A percentile compares a stretch with the other conserved stretches of the same genome.
phyloP scores from a whole-genome alignment of 1,140 invertebrate genomes.

The Potamilus streckersoni region DNA sequence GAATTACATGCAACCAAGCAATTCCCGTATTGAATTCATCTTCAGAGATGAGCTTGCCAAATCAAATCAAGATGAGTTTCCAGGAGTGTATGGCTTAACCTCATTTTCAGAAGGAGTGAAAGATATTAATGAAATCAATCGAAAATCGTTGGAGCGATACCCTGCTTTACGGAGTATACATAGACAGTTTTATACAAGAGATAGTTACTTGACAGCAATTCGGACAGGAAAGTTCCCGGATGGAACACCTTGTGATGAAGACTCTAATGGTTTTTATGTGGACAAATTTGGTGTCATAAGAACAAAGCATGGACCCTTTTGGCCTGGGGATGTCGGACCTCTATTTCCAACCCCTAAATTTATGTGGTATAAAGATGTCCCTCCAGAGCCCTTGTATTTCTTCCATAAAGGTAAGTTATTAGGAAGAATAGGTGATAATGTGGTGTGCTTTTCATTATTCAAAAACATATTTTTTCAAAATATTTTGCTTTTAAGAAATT shows the following conservation, averaged over 20 bases:
- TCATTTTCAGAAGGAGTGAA: slow-evolving; percentile 56
- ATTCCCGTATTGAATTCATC: slow-evolving; percentile 42
- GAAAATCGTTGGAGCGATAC: slow-evolving; percentile 43
- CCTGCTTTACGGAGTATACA: slow-evolving; percentile 42
- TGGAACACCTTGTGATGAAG: slow-evolving; percentile 42
- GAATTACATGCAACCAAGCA: slow-evolving; percentile 36
- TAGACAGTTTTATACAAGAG: slow-evolving; percentile 59
- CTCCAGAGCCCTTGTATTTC: slow-evolving; percentile 44
- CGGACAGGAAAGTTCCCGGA: slow-evolving; percentile 52
- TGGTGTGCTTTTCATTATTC: too few species aligned
- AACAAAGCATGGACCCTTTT: slow-evolving; percentile 62
- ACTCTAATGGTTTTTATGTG: slow-evolving; percentile 54
- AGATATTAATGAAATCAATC: slow-evolving; percentile 35
- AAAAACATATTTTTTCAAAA: too few species aligned
- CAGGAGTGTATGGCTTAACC: slow-evolving; percentile 54
- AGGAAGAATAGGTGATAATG: background rate
- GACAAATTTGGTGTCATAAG: slow-evolving; percentile 63
- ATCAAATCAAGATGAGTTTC: slow-evolving; percentile 60
- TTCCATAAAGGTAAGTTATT: slow-evolving; percentile 32
- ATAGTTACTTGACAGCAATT: slow-evolving; percentile 55
- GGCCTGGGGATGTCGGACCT: slow-evolving; percentile 61
- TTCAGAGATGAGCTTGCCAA: slow-evolving; percentile 53
- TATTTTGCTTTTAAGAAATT: too few species aligned
- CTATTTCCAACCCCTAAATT: slow-evolving; percentile 58
- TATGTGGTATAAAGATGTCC: slow-evolving; percentile 37